phyloP scores from a whole-genome alignment of 2,888 invertebrate genomes.

The Oxyteleia sp. region DNA sequence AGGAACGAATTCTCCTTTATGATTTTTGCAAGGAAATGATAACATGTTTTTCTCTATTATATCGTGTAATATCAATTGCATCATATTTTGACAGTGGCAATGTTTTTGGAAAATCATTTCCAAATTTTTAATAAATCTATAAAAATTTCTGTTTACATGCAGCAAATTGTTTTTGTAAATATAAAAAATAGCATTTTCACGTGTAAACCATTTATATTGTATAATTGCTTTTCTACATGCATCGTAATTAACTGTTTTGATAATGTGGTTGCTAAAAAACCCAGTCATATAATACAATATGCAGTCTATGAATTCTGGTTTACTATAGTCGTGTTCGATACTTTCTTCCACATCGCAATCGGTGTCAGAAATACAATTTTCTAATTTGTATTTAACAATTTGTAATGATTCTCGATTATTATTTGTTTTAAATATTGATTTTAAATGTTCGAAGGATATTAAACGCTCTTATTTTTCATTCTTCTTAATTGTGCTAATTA shows the following conservation, averaged over 20 bases:
- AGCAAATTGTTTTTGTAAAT: not conserved
- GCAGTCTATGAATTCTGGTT: not conserved
- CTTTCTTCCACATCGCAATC: too few relatives aligned
- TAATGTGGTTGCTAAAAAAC: not conserved
- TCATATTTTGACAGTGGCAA: not conserved
- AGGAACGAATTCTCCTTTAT: not conserved
- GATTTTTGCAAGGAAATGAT: not conserved
- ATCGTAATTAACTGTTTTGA: not conserved
- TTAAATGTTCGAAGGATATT: too few relatives aligned
- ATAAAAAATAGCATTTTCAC: not conserved
- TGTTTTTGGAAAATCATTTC: conserved; percentile 7
- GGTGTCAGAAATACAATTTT: too few relatives aligned
- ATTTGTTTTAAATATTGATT: too few relatives aligned
- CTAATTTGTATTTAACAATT: too few relatives aligned
- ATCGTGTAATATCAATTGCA: not conserved
- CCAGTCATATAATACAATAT: not conserved
- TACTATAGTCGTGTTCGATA: too few relatives aligned
- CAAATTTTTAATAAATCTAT: not conserved
- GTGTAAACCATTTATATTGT: not conserved
- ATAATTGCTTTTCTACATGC: not conserved
- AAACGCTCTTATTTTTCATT: too few relatives aligned
- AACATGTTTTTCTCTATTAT: not conserved
- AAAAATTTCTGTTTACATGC: not conserved
- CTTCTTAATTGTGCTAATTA: too few relatives aligned
- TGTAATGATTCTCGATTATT: too few relatives aligned